These are phyloP conservation scores for Sclerodermus sp. DNA, from an alignment of 2,888 invertebrate species.

Conservation along the genomic window DNA sequence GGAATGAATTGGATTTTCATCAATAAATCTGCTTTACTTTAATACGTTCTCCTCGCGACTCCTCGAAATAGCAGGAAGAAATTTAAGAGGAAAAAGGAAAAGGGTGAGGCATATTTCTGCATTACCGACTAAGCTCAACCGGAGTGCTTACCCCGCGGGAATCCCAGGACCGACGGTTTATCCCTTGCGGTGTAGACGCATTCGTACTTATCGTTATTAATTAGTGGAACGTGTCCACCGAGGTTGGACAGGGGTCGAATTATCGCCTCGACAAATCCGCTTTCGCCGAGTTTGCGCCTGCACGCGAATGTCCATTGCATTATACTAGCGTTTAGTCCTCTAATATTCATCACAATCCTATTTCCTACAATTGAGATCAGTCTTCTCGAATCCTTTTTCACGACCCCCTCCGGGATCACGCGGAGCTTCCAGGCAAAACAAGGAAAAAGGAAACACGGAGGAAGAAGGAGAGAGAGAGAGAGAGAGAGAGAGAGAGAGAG, in stretches of 20 bases:
- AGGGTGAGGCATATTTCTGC: conserved; percentile 18
- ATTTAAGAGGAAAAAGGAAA: neutral
- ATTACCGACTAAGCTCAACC: conserved; percentile 29
- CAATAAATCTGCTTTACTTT: too few species aligned
- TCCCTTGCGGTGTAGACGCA: conserved; percentile 50
- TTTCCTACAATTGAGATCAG: too few species aligned
- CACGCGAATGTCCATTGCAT: too few species aligned
- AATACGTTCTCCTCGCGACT: neutral
- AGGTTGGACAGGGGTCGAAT: conserved; percentile 38
- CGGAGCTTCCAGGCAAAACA: too few species aligned
- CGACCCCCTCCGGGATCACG: too few species aligned
- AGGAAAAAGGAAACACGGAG: too few species aligned
- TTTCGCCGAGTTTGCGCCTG: conserved; percentile 14
- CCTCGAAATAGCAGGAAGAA: neutral
- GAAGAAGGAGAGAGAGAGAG: too few species aligned
- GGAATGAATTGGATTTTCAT: too few species aligned
- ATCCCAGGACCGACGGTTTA: conserved; percentile 36
- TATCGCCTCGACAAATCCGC: conserved; percentile 41
- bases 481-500: too few species aligned
- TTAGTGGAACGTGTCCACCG: conserved; percentile 38
- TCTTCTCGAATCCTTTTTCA: too few species aligned
- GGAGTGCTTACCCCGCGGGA: conserved; percentile 26
- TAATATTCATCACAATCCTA: too few species aligned
- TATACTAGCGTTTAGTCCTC: too few species aligned
- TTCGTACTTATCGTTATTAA: conserved; percentile 53